A percentile compares a stretch with the other conserved stretches of the same genome.
Conservation (phyloP, 1,140 invertebrate genomes). For the Cepaea nemoralis region DNA sequence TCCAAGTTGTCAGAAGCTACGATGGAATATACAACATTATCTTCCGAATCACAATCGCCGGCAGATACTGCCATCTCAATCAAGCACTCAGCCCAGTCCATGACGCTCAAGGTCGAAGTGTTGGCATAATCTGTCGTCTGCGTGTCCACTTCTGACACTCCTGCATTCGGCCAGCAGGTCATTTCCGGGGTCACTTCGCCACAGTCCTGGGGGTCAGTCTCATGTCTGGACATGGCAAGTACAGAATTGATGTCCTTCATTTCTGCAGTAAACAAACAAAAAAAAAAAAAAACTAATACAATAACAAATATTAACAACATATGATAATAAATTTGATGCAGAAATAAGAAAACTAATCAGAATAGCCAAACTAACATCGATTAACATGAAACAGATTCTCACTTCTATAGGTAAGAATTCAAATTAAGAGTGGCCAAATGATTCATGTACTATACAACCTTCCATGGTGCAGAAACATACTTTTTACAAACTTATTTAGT, state of each 20-base stretch:
- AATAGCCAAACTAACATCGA: too few species aligned
- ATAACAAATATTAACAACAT: too few species aligned
- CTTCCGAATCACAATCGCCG: not conserved
- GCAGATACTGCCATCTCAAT: not conserved
- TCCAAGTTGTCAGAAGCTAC: not conserved
- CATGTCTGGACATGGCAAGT: not conserved
- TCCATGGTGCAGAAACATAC: too few species aligned
- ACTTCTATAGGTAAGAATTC: too few species aligned
- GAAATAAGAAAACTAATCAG: too few species aligned
- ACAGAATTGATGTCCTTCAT: not conserved
- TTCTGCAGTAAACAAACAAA: not conserved
- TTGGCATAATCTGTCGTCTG: not conserved
- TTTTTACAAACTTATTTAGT: too few species aligned
- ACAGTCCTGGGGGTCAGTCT: not conserved
- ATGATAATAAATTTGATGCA: too few species aligned
- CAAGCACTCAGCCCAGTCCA: constrained; percentile 5
- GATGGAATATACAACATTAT: not conserved
- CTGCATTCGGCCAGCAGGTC: not conserved
- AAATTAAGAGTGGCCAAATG: too few species aligned
- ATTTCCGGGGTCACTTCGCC: not conserved
- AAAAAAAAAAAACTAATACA: not conserved
- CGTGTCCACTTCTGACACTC: not conserved
- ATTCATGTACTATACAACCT: too few species aligned
- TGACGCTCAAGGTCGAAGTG: not conserved
- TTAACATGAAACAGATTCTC: too few species aligned